Base-by-base conservation (phyloP, 2,888 invertebrate species). In the Spisula solida region DNA sequence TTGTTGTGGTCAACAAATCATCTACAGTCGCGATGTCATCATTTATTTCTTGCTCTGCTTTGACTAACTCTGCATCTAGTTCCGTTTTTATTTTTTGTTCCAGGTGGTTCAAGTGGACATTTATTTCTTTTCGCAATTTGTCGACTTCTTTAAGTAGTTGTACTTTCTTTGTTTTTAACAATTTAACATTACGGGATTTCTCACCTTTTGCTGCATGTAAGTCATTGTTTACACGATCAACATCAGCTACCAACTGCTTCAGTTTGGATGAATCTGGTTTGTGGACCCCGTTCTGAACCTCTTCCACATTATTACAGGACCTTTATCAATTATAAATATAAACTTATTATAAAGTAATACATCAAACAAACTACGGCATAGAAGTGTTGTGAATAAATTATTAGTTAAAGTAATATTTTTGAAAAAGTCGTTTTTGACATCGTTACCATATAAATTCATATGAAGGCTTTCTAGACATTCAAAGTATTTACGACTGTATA, bases 101-200 rank as follows among this genome's bases (percentile, higher is more conserved):
- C 1, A 66, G 60, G 6, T 66, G 60, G 25, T 66, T 25, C 25
- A 66, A 66, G 25, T 66, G 60, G 25, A 2, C 60, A 25, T 66
- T 66, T 25, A 66, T 66, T 66, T 66, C 60, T 25, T 66, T 66
- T 25, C 60, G 60, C n/a, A 66, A 25, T 66, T 66, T n/a, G 25
- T 66, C 60, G 60, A 66, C n/a, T 66, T 66, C 25, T 66, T 66
- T 66, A n/a, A 66, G 60, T 10, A 51, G 51, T 1, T 66, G 1
- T 20, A n/a, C 60, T 66, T 66, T 66, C 60, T 66, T 66, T 25
- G 25, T 25, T 66, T 66, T 66, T 0, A 66, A 2, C 10, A 25
- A 1, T 66, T 66, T 66, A 25, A 66, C n/a, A 12, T n/a, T 66
- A 10, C n/a, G 10, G 10, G 51, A 51, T 12, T 66, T 66, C 10